These are phyloP conservation scores for Sandelia bainsii DNA, from an alignment of 2,797 vertebrate genomes.

Conservation along the genomic window DNA sequence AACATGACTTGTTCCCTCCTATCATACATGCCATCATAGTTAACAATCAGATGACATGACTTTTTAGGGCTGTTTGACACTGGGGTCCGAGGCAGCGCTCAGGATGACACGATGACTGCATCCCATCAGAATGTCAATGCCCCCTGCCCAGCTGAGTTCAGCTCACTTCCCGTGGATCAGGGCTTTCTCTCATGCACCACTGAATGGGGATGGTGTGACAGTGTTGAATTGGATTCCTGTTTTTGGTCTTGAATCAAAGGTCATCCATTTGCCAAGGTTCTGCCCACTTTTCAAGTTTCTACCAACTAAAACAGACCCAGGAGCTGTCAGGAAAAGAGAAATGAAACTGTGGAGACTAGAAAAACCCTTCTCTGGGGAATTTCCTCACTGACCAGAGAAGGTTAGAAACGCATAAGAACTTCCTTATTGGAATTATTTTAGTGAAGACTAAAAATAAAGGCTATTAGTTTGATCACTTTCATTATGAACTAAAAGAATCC, in stretches of 20 bases:
- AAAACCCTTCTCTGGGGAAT: slow-evolving; percentile 10
- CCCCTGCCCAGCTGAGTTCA: slow-evolving; percentile 70
- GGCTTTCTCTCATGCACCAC: slow-evolving; percentile 66
- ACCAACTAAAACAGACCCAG: slow-evolving; percentile 22
- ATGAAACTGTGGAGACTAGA: slow-evolving; percentile 40
- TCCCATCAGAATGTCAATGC: slow-evolving; percentile 74
- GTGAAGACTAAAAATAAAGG: not conserved
- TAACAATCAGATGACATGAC: slow-evolving; percentile 34
- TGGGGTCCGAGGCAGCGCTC: slow-evolving; percentile 30
- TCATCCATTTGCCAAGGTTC: slow-evolving; percentile 56
- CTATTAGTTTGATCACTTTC: too few relatives aligned
- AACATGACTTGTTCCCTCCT: not conserved
- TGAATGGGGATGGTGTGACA: slow-evolving; percentile 74
- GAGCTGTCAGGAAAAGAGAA: slow-evolving; percentile 49
- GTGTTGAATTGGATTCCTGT: slow-evolving; percentile 77
- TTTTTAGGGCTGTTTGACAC: slow-evolving; percentile 35
- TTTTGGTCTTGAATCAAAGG: slow-evolving; percentile 71
- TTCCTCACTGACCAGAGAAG: slow-evolving; percentile 7
- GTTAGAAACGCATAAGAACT: not conserved
- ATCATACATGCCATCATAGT: slow-evolving; percentile 29
- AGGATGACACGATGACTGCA: slow-evolving; percentile 66
- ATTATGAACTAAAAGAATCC: too few relatives aligned
- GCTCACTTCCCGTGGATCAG: slow-evolving; percentile 72
- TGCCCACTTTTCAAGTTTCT: slow-evolving; percentile 55
- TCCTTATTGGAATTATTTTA: not conserved